These are phyloP conservation scores for Zaprionus gabonicus DNA, from an alignment of 1,140 invertebrate species.

Conservation along the genomic window DNA sequence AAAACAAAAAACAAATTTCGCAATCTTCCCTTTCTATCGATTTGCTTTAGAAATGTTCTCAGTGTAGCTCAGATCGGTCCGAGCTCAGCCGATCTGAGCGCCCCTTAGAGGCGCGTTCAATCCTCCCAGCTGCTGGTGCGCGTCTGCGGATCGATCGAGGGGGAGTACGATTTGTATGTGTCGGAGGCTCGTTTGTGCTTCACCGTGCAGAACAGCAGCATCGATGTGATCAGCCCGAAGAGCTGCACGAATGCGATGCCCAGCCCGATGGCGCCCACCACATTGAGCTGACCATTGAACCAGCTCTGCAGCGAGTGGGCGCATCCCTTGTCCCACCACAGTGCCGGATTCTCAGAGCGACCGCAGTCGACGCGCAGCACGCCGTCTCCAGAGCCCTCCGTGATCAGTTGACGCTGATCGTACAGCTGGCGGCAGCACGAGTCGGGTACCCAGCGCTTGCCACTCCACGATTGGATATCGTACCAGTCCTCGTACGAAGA, in stretches of 20 bases:
- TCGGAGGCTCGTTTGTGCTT: conserved; percentile 89
- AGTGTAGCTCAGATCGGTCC: background rate
- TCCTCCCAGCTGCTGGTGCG: conserved; percentile 85
- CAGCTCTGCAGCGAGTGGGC: conserved; percentile 88
- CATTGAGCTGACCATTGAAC: conserved; percentile 89
- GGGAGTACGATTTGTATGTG: conserved; percentile 89
- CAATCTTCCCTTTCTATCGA: background rate
- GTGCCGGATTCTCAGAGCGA: conserved; percentile 85
- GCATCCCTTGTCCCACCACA: conserved; percentile 90
- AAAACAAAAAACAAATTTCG: conserved; percentile 27
- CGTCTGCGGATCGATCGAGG: conserved; percentile 85
- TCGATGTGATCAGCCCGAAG: conserved; percentile 90
- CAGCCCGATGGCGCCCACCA: conserved; percentile 89
- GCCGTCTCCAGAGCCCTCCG: conserved; percentile 85
- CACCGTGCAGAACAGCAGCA: conserved; percentile 91
- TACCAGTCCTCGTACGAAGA: conserved; percentile 93
- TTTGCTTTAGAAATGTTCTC: conserved; percentile 42
- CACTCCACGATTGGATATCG: conserved; percentile 91
- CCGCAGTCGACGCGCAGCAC: conserved; percentile 74
- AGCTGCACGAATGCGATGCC: conserved; percentile 90
- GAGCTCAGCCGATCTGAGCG: background rate
- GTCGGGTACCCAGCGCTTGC: conserved; percentile 90
- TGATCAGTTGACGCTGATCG: conserved; percentile 74
- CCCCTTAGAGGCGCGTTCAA: conserved; percentile 65
- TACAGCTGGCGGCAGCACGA: conserved; percentile 90